Evolutionary conservation across 2,797 vertebrate species (phyloP).

Genomic region (Gallinago stenura): DNA sequence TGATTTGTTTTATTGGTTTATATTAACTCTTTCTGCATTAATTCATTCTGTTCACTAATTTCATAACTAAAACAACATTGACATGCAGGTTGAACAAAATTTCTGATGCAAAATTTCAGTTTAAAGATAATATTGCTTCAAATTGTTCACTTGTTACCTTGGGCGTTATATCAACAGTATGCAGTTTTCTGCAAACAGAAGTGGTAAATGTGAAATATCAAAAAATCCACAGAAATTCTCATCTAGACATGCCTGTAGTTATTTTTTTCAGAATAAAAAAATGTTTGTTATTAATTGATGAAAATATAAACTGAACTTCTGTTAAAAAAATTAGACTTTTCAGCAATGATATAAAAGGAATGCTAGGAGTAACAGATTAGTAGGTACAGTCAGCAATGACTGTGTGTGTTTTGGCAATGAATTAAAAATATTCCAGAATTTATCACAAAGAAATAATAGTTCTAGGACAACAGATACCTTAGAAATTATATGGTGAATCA

Average conservation of each 20-base stretch:
- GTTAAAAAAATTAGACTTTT: background rate
- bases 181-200: background rate
- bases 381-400: accelerated
- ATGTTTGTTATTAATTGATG: background rate
- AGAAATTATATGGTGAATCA: background rate
- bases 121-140: background rate
- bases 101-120: background rate
- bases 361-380: background rate
- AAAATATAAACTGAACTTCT: background rate
- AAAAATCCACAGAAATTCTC: background rate
- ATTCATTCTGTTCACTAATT: background rate
- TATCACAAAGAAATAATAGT: background rate
- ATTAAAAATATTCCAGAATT: background rate
- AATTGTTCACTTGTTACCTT: background rate
- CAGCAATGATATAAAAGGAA: background rate
- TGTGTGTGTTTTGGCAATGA: background rate
- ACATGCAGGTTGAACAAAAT: background rate
- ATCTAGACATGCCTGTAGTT: background rate
- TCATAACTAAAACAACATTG: background rate
- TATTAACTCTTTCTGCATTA: background rate
- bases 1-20: background rate
- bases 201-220: background rate
- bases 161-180: background rate
- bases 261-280: background rate
- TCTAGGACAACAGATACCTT: background rate